Evolutionary conservation across 2,888 invertebrate genomes (phyloP).

Genomic region (Idaea aversata): DNA sequence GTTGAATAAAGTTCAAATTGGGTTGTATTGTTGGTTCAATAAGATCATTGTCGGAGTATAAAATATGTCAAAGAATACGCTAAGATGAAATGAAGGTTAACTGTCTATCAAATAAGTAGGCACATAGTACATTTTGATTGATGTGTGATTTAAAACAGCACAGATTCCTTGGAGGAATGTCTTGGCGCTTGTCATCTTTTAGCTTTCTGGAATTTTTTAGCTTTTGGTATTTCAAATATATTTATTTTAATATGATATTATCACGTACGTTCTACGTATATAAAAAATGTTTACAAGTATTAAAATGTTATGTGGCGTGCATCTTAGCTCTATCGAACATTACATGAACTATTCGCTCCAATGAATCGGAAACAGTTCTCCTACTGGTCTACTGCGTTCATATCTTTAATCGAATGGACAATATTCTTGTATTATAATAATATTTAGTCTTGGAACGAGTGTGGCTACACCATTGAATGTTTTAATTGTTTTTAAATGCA

Average conservation of each 20-base stretch:
- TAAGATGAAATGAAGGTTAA: not conserved
- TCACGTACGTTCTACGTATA: no score
- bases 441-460: not conserved
- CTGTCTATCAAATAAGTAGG: not conserved
- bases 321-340: slow-evolving; percentile 34
- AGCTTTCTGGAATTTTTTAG: not conserved
- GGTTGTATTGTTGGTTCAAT: not conserved
- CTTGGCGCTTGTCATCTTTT: not conserved
- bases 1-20: not conserved
- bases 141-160: slow-evolving; percentile 7
- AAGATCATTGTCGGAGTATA: not conserved
- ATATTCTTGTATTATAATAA: not conserved
- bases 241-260: no score
- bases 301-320: slow-evolving; percentile 1
- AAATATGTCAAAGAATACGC: not conserved
- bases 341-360: slow-evolving; percentile 47
- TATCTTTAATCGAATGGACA: slow-evolving; percentile 7
- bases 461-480: not conserved
- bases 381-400: slow-evolving; percentile 26
- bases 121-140: not conserved
- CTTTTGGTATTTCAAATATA: not conserved
- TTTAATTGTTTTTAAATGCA: not conserved
- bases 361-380: slow-evolving; percentile 50
- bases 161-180: not conserved
- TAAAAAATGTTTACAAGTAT: not conserved